A percentile compares a stretch with the other conserved stretches of the same genome.
Evolutionary conservation across 2,888 invertebrate species (phyloP).

Genomic region (Camptogramma bilineatum): DNA sequence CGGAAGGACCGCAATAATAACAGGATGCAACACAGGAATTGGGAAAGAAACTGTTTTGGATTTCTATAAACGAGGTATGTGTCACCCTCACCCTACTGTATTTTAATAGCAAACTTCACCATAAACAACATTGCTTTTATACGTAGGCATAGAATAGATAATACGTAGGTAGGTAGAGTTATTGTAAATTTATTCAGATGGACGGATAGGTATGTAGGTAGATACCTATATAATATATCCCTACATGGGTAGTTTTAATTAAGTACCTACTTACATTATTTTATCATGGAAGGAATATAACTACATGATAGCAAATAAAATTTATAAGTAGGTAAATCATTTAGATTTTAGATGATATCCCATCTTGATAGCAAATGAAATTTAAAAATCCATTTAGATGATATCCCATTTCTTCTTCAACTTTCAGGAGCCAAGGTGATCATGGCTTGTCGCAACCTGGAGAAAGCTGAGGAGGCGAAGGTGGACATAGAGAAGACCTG

Average conservation of each 20-base stretch:
- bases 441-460: conserved; percentile 83
- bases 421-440: conserved; percentile 83
- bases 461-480: conserved; percentile 85
- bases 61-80: conserved; percentile 76
- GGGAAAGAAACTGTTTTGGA: conserved; percentile 79
- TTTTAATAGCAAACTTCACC: not conserved
- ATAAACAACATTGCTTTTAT: not conserved
- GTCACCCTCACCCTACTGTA: not conserved
- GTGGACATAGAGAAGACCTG: conserved; percentile 79
- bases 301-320: too few species aligned
- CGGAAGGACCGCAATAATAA: conserved; percentile 83
- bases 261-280: too few species aligned
- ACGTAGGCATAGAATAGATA: too few species aligned
- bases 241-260: too few species aligned
- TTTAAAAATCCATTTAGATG: not conserved
- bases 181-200: too few species aligned
- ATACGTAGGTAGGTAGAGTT: too few species aligned
- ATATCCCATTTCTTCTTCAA: conserved; percentile 10
- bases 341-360: too few species aligned
- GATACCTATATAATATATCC: too few species aligned
- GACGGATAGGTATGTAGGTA: too few species aligned
- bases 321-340: too few species aligned
- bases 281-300: too few species aligned
- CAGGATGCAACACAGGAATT: conserved; percentile 78
- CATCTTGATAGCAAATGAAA: too few species aligned